Evolutionary conservation across 2,797 vertebrate genomes (phyloP).

Genomic region (Ptychadena robeensis): DNA sequence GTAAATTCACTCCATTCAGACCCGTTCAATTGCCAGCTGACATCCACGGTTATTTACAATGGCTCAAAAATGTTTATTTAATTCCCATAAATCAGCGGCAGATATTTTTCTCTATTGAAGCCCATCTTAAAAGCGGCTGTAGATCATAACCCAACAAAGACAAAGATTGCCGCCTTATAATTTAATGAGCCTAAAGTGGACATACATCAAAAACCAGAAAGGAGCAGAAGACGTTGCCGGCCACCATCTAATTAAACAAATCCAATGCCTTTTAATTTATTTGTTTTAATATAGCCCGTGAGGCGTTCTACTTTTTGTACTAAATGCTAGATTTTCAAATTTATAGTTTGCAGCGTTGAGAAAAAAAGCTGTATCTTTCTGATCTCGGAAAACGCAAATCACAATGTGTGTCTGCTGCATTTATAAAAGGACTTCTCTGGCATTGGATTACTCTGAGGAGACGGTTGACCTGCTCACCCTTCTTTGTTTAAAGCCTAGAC

Average conservation of each 20-base stretch:
- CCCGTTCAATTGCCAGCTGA: neutral
- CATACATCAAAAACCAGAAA: slow-evolving; percentile 50
- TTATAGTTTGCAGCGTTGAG: slow-evolving; percentile 25
- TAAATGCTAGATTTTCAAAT: slow-evolving; percentile 53
- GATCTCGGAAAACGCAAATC: no score
- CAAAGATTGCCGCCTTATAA: slow-evolving; percentile 4
- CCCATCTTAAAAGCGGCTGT: slow-evolving; percentile 11
- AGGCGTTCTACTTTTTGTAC: slow-evolving; percentile 29
- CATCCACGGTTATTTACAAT: neutral
- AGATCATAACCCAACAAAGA: slow-evolving; percentile 33
- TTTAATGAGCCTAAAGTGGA: slow-evolving; percentile 32
- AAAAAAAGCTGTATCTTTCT: neutral
- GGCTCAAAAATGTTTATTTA: slow-evolving; percentile 17
- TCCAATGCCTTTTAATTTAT: slow-evolving; percentile 55
- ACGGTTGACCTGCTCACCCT: no score
- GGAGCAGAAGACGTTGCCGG: neutral
- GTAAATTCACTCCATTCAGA: neutral
- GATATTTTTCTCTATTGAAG: slow-evolving; percentile 1
- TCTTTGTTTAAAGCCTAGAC: no score
- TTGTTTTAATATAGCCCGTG: slow-evolving; percentile 51
- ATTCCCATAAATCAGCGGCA: slow-evolving; percentile 27
- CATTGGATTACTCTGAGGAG: no score
- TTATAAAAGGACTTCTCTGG: no score
- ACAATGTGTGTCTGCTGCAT: no score
- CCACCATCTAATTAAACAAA: slow-evolving; percentile 35